Conservation (phyloP, 2,113 vertebrate genomes). For the Azemiops feae region DNA sequence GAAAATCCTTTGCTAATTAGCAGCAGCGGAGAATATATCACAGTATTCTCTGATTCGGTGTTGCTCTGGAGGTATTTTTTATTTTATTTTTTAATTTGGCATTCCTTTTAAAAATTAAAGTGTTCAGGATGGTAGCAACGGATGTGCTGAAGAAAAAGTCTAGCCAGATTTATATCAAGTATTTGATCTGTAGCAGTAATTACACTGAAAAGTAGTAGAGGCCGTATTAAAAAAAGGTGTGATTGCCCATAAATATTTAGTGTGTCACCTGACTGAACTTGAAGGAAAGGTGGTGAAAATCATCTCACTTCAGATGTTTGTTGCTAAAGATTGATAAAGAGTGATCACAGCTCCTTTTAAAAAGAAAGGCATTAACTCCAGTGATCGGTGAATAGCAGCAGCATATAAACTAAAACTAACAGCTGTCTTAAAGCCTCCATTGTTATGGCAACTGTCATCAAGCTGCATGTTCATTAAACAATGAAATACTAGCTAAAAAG, state of each 20-base stretch:
- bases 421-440: background rate
- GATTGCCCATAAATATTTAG: background rate
- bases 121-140: background rate
- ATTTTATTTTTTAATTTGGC: background rate
- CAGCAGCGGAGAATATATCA: background rate
- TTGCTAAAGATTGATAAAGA: background rate
- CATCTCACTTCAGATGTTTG: background rate
- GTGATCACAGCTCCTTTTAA: conserved; percentile 6
- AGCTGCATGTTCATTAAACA: conserved; percentile 21
- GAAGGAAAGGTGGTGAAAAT: background rate
- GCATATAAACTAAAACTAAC: background rate
- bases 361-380: conserved; percentile 20
- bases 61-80: background rate
- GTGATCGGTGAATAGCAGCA: conserved; percentile 7
- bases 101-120: background rate
- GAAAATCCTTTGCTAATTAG: background rate
- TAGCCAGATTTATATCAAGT: background rate
- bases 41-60: background rate
- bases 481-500: background rate
- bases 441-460: conserved; percentile 5
- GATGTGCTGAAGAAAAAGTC: background rate
- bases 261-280: conserved; percentile 8
- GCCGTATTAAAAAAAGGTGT: too few species aligned
- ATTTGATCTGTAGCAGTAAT: conserved; percentile 6
- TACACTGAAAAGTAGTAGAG: conserved; percentile 19